Percentiles rank a stretch among this genome's conserved stretches.
These are phyloP conservation scores for Corythornis vintsioides DNA, from an alignment of 2,113 vertebrate species.

Conservation along the genomic window DNA sequence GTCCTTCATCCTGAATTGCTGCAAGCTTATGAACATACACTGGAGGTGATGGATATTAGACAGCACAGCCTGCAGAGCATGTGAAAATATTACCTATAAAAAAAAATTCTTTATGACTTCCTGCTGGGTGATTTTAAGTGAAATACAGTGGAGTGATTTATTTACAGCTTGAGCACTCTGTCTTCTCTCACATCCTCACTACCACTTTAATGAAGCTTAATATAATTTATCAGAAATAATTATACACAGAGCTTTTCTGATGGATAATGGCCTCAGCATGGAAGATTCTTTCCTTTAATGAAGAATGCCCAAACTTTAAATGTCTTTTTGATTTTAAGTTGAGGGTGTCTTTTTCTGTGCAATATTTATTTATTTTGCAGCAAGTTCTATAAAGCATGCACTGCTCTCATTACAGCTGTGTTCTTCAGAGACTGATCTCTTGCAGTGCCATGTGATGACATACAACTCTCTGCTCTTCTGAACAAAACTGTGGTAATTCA, in stretches of 20 bases:
- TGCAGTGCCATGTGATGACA: not conserved
- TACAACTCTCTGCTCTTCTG: not conserved
- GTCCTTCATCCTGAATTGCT: constrained; percentile 3
- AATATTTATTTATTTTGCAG: constrained; percentile 58
- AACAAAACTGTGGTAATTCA: constrained; percentile 22
- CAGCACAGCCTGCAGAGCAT: constrained; percentile 43
- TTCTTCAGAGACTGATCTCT: constrained; percentile 47
- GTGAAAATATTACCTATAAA: constrained; percentile 71
- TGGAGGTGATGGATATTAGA: constrained; percentile 41
- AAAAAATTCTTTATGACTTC: constrained; percentile 63
- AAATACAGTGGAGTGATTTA: constrained; percentile 70
- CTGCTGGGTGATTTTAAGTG: constrained; percentile 68
- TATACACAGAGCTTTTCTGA: constrained; percentile 72
- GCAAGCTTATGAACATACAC: not conserved
- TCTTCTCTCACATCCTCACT: constrained; percentile 10
- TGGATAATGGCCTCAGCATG: constrained; percentile 65
- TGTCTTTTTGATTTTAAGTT: constrained; percentile 71
- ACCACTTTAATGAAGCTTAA: constrained; percentile 70
- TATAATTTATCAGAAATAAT: constrained; percentile 76
- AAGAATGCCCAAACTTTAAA: constrained; percentile 71
- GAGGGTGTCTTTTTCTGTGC: not conserved
- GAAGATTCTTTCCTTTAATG: constrained; percentile 63
- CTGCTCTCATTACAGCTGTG: constrained; percentile 28
- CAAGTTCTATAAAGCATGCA: constrained; percentile 18
- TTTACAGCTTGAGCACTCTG: constrained; percentile 65